Conservation (phyloP, 2,797 vertebrate species). For the Notoglanidium macrostoma region DNA sequence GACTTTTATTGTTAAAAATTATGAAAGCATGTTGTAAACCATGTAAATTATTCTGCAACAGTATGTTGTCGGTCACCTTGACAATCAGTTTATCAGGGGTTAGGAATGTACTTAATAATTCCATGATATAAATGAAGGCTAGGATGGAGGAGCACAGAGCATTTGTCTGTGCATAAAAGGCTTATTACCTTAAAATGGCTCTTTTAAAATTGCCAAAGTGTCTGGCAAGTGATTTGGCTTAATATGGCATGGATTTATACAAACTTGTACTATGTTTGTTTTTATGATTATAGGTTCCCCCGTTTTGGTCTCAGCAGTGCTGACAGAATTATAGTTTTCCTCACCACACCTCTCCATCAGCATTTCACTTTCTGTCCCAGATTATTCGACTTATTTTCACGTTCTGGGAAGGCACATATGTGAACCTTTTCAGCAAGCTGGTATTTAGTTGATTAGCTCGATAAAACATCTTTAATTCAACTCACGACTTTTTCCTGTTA, state of each 20-base stretch:
- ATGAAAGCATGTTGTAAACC: neutral
- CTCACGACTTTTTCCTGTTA: neutral
- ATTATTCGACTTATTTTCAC: slow-evolving; percentile 10
- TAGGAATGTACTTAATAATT: neutral
- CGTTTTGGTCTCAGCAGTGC: slow-evolving; percentile 15
- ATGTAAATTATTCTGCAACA: neutral
- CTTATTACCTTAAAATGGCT: slow-evolving; percentile 10
- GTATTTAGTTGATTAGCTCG: neutral
- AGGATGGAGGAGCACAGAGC: neutral
- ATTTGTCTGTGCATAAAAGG: neutral
- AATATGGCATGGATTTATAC: slow-evolving; percentile 22
- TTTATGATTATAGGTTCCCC: slow-evolving; percentile 37
- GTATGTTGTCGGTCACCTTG: neutral
- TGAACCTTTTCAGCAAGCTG: neutral
- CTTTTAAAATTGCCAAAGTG: slow-evolving; percentile 6
- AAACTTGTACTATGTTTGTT: slow-evolving; percentile 25
- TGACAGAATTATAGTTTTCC: slow-evolving; percentile 17
- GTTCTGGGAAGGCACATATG: neutral
- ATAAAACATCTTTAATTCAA: neutral
- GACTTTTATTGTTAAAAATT: neutral
- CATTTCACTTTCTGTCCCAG: slow-evolving; percentile 14
- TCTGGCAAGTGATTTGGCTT: slow-evolving; percentile 19
- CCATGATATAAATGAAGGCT: neutral
- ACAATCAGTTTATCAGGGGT: neutral
- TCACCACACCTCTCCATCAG: slow-evolving; percentile 21